Conservation (phyloP, 1,140 invertebrate species). For the Elymnias hypermnestra region DNA sequence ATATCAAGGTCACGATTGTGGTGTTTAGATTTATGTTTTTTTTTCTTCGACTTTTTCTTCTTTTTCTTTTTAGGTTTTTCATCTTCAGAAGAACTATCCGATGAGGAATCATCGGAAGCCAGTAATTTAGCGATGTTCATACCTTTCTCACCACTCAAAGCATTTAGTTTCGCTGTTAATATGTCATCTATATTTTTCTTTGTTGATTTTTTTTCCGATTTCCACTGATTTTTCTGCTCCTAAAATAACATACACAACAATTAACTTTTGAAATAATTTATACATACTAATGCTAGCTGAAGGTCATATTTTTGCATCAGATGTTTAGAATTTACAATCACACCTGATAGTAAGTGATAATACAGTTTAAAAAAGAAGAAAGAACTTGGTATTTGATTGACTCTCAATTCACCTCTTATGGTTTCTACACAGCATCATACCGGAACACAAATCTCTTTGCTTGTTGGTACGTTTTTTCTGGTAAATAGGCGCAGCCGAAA, state of each 20-base stretch:
- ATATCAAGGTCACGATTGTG: slow-evolving; percentile 19
- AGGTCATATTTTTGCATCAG: no score
- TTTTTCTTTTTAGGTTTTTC: slow-evolving; percentile 69
- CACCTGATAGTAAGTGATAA: no score
- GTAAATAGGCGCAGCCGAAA: no score
- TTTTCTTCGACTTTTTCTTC: slow-evolving; percentile 47
- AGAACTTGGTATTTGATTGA: no score
- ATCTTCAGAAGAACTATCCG: slow-evolving; percentile 71
- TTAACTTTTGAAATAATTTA: neutral
- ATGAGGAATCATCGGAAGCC: slow-evolving; percentile 53
- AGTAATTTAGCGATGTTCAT: slow-evolving; percentile 57
- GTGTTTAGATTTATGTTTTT: slow-evolving; percentile 36
- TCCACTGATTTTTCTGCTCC: slow-evolving; percentile 67
- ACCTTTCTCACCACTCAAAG: slow-evolving; percentile 61
- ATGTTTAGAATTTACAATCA: no score
- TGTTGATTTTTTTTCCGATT: slow-evolving; percentile 77
- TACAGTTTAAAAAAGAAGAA: no score
- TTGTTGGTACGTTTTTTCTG: no score
- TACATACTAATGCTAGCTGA: no score
- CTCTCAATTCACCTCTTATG: no score
- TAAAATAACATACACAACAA: slow-evolving; percentile 25
- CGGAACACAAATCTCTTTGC: no score
- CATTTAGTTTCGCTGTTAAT: slow-evolving; percentile 76
- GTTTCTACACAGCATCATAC: no score
- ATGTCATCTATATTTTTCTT: slow-evolving; percentile 74